Evolutionary conservation across 2,113 vertebrate genomes (phyloP).

Genomic region (Dendrocopos noguchii): DNA sequence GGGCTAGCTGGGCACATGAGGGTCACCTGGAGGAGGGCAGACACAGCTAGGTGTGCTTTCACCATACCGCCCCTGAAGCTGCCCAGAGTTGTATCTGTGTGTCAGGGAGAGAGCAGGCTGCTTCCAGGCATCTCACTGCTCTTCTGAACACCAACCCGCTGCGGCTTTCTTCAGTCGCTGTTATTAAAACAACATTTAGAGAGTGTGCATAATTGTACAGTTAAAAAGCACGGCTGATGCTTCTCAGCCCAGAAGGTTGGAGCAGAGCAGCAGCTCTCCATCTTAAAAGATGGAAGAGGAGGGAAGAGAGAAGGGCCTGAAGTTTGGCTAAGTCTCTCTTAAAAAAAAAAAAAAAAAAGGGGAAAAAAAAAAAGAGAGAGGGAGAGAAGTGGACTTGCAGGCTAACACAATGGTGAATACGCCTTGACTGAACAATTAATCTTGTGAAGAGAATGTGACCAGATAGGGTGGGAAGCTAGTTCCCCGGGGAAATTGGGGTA

Average conservation of each 20-base stretch:
- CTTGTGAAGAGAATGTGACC: slow-evolving; percentile 25
- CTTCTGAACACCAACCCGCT: not conserved
- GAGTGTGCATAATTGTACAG: not conserved
- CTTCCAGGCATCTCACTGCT: not conserved
- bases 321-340: not conserved
- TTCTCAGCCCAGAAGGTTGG: not conserved
- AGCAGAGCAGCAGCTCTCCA: not conserved
- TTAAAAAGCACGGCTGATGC: slow-evolving; percentile 27
- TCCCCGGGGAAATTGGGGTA: not conserved
- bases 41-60: not conserved
- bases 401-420: slow-evolving; percentile 28
- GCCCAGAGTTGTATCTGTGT: too few relatives aligned
- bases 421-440: slow-evolving; percentile 41
- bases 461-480: not conserved
- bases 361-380: not conserved
- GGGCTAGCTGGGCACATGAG: not conserved
- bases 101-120: not conserved
- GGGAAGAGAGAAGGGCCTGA: not conserved
- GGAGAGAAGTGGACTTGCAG: not conserved
- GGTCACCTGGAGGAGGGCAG: not conserved
- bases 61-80: accelerated
- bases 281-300: not conserved
- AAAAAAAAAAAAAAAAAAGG: not conserved
- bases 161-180: not conserved
- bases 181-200: slow-evolving; percentile 34